phyloP scores from a whole-genome alignment of 2,888 invertebrate species.

The Mimachlamys varia region DNA sequence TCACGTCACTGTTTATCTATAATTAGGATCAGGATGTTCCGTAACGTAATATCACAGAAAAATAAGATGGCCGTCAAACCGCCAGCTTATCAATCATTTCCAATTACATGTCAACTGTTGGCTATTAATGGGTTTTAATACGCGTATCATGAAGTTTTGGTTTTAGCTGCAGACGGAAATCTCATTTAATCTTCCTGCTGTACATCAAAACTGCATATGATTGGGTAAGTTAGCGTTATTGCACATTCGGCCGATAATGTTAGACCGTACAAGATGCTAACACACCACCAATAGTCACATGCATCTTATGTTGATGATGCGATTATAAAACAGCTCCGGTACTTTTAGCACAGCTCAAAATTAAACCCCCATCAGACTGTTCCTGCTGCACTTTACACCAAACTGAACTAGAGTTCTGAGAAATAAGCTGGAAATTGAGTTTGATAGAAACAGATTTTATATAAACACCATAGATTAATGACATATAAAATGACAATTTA shows the following conservation, averaged over 20 bases:
- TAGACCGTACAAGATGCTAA: neutral
- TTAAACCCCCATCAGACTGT: no score
- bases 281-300: neutral
- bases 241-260: neutral
- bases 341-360: neutral
- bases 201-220: neutral
- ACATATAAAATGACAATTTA: no score
- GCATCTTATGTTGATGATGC: neutral
- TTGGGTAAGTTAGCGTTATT: neutral
- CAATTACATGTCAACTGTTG: conserved; percentile 4
- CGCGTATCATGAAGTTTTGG: neutral
- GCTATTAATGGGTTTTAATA: neutral
- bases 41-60: neutral
- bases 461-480: no score
- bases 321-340: no score
- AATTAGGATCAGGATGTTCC: neutral
- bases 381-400: no score
- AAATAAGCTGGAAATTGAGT: no score
- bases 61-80: neutral
- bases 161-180: neutral
- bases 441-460: no score
- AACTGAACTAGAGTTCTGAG: no score
- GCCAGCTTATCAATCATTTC: neutral
- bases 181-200: neutral
- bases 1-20: neutral